Conservation (phyloP, 2,113 vertebrate species). For the Onychostruthus taczanowskii region DNA sequence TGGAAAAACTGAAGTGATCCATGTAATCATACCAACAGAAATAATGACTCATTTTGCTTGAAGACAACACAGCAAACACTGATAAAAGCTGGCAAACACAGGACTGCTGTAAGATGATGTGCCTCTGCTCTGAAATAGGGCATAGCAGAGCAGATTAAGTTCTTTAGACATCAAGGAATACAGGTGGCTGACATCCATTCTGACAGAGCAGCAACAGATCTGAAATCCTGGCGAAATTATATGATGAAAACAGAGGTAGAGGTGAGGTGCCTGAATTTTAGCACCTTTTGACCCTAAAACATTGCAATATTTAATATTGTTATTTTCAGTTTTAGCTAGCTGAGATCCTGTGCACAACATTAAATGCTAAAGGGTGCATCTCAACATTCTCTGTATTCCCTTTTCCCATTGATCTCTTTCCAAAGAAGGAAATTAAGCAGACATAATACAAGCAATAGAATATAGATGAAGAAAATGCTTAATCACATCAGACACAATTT, state of each 20-base stretch:
- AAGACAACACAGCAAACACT: not conserved
- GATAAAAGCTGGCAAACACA: not conserved
- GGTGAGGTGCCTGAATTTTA: not conserved
- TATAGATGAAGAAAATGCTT: conserved; percentile 39
- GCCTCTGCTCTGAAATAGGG: not conserved
- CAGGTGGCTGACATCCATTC: not conserved
- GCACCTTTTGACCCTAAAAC: not conserved
- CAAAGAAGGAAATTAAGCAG: conserved; percentile 49
- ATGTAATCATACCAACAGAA: not conserved
- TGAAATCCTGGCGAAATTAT: not conserved
- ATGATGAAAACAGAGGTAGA: not conserved
- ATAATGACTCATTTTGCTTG: not conserved
- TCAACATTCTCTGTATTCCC: not conserved
- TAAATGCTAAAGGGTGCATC: conserved; percentile 5
- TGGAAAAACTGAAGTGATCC: not conserved
- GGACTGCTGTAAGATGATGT: not conserved
- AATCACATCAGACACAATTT: conserved; percentile 32
- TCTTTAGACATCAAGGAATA: not conserved
- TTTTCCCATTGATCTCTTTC: conserved; percentile 41
- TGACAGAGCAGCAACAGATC: not conserved
- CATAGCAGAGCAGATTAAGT: not conserved
- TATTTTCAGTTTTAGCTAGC: not conserved
- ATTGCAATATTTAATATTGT: not conserved
- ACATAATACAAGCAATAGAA: conserved; percentile 10
- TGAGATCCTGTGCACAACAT: not conserved